These are phyloP conservation scores for Sepiola atlantica DNA, from an alignment of 2,888 invertebrate genomes.

Conservation along the genomic window DNA sequence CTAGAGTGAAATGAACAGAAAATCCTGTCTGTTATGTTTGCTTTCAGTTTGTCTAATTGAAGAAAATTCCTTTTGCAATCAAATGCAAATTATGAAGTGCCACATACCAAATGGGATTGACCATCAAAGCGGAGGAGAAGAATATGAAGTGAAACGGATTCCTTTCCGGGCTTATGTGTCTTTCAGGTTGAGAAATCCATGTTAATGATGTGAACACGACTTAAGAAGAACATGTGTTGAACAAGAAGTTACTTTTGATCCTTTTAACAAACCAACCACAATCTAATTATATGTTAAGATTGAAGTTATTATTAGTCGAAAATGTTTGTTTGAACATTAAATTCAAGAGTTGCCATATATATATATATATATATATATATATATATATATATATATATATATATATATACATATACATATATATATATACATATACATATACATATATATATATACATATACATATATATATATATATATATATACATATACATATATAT, in stretches of 20 bases:
- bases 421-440: no score
- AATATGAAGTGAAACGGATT: not conserved
- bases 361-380: no score
- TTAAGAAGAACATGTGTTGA: not conserved
- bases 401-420: no score
- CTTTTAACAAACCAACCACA: not conserved
- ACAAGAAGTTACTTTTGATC: not conserved
- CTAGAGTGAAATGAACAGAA: not conserved
- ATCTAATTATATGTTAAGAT: not conserved
- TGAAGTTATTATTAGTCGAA: not conserved
- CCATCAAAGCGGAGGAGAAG: not conserved
- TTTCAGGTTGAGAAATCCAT: not conserved
- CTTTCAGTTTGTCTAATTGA: not conserved
- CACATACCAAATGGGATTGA: not conserved
- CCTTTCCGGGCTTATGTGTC: not conserved
- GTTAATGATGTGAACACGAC: not conserved
- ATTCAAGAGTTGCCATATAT: not conserved
- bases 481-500: no score
- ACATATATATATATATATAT: no score
- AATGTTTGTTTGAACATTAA: not conserved
- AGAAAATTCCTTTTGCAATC: not conserved
- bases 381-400: no score
- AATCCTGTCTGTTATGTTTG: not conserved
- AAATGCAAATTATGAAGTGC: constrained; percentile 22
- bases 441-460: no score